Base-by-base conservation (phyloP, 2,113 vertebrate genomes). In the Budorcas taxicolor region DNA sequence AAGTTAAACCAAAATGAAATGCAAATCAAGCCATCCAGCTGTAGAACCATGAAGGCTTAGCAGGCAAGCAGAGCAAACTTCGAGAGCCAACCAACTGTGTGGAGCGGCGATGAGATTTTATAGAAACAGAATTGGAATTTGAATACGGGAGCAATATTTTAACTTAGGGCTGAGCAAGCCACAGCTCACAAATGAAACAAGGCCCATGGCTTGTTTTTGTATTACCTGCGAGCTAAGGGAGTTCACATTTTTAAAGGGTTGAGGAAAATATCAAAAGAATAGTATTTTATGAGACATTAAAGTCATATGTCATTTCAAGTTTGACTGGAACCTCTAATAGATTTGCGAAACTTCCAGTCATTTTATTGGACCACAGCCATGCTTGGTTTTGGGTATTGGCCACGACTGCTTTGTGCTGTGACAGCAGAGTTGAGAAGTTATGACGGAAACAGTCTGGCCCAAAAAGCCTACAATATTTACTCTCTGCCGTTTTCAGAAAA, bases 1-100 rank as follows among this genome's bases (percentile, higher is more conserved):
- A 74, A 90, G n/a, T 45, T 92, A 90, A 85, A 96, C 27, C 21
- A 29, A 95, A 93, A 80, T 89, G 23, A 53, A 55, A 71, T 45
- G 55, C 60, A 95, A 91, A 78, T 60, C 53, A 31, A 94, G 83
- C 21, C 8, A 16, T 57, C 76, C 57, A 33, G 80, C 45, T 12
- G 36, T 53, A 55, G 27, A 62, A 9, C 14, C 33, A 13, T 3
- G 31, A 62, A 76, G 21, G 60, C 21, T 71, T 3, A 17, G 7
- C 6, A 9, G 50, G 12, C 13, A 16, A 16, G 25, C 0, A 57
- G 64, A 85, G 23, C 21, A 17, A 9, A 21, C 29, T 45, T 52
- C 11, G 1, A 4, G 45, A n/a, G 40, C 43, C 64, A 78, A 11
- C 80, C 47, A 4, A 4, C 40, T 13, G 25, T n/a, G 33, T 25